phyloP scores from a whole-genome alignment of 2,888 invertebrate genomes.

The Dynastes maya region DNA sequence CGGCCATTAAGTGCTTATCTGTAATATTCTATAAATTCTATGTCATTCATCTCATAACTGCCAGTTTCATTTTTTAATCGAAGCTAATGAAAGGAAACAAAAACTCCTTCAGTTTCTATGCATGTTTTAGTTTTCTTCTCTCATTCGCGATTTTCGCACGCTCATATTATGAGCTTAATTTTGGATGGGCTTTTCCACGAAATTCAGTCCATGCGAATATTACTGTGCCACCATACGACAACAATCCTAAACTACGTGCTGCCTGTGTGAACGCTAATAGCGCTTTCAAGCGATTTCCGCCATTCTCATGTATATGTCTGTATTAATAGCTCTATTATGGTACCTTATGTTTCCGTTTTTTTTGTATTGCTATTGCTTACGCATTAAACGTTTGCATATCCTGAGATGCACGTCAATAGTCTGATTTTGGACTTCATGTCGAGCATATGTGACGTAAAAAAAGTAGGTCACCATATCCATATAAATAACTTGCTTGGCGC shows the following conservation, averaged over 20 bases:
- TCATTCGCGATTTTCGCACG: too few relatives aligned
- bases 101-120: too few relatives aligned
- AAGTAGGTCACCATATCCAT: background rate
- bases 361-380: background rate
- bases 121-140: too few relatives aligned
- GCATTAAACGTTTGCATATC: background rate
- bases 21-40: too few relatives aligned
- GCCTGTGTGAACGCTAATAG: background rate
- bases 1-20: too few relatives aligned
- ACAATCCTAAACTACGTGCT: conserved; percentile 1
- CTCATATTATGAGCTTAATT: too few relatives aligned
- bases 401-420: conserved; percentile 1
- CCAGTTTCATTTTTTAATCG: too few relatives aligned
- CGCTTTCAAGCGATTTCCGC: conserved; percentile 22
- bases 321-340: conserved; percentile 35
- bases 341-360: conserved; percentile 27
- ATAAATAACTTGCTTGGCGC: background rate
- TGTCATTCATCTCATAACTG: too few relatives aligned
- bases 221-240: background rate
- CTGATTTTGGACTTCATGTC: conserved; percentile 11
- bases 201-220: too few relatives aligned
- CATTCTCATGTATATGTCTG: conserved; percentile 8
- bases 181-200: too few relatives aligned
- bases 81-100: too few relatives aligned
- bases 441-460: background rate